These are phyloP conservation scores for Prunella strophiata DNA, from an alignment of 2,797 vertebrate species.

Conservation along the genomic window DNA sequence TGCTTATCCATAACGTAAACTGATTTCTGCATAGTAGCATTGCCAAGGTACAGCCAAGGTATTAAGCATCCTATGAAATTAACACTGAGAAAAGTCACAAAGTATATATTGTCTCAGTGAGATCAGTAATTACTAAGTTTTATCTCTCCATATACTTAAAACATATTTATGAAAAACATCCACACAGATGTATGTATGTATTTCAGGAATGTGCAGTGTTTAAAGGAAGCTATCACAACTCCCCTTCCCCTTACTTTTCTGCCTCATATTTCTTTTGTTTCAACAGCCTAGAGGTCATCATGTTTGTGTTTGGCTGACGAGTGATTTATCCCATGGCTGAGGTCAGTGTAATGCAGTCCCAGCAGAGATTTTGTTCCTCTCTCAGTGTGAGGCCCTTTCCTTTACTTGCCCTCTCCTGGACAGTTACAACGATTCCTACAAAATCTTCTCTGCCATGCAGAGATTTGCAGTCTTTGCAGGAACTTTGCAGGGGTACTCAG, in stretches of 20 bases:
- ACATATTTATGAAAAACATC: not conserved
- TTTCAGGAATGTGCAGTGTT: not conserved
- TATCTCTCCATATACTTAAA: not conserved
- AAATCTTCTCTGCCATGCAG: not conserved
- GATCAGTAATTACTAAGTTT: not conserved
- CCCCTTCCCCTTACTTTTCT: not conserved
- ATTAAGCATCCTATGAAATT: not conserved
- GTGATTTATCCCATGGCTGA: not conserved
- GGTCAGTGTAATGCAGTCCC: not conserved
- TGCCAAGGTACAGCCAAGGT: not conserved
- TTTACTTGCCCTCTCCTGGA: accelerated
- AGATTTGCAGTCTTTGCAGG: not conserved
- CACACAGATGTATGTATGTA: accelerated
- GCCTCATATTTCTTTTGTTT: not conserved
- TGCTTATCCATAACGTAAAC: not conserved
- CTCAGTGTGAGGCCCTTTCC: accelerated
- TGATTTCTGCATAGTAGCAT: not conserved
- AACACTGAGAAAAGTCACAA: not conserved
- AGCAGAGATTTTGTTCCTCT: not conserved
- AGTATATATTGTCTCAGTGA: not conserved
- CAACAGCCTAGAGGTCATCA: not conserved
- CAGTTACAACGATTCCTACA: not conserved
- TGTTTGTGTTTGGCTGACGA: not conserved
- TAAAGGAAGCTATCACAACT: not conserved
- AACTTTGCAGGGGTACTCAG: accelerated